Evolutionary conservation across 1,140 invertebrate genomes (phyloP), one percentile per base, ranked within the genome.

Genomic region (Pentalonia nigronervosa): DNA sequence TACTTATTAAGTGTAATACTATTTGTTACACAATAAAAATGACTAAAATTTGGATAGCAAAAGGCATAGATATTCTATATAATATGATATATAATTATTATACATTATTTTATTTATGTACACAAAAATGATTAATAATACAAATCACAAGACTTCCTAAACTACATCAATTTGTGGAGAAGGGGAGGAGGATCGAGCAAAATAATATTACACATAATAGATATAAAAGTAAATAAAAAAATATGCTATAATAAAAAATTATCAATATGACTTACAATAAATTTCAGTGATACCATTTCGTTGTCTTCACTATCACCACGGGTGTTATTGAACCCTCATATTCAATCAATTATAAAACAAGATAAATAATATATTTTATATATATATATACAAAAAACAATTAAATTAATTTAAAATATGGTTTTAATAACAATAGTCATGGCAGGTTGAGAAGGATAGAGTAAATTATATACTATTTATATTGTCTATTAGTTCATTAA

Each of bases 181-280:
- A 23, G 11, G 89, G 53, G 56, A 90, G 88, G 48, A 53, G 50
- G 56, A 67, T 67, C 36, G 45, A 90, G 53, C 89, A 90, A 60
- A 90, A 90, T 89, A 89, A 41, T 89, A 90, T 67, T 60, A 67
- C 25, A 90, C 3, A 20, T 67, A 67, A 60, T 45, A 60, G 7
- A 67, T 90, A 90, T 67, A 90, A 90, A 90, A 90, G 41, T 90
- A 90, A 90, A 90, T 90, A 90, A 90, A 90, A 88, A 90, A 90
- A 90, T 90, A 90, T 67, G 36, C 36, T 67, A 67, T 90, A 41
- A 20, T 90, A 90, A 88, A 90, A 90, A 90, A 90, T 67, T 90
- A 90, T 67, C n/a, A 41, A 20, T 90, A 90, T 67, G 11, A 60
- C 89, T 90, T 90, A 60, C 14, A n/a, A 30, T 67, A 67, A 81